phyloP scores from a whole-genome alignment of 2,888 invertebrate genomes.

The Heliconius cydno region DNA sequence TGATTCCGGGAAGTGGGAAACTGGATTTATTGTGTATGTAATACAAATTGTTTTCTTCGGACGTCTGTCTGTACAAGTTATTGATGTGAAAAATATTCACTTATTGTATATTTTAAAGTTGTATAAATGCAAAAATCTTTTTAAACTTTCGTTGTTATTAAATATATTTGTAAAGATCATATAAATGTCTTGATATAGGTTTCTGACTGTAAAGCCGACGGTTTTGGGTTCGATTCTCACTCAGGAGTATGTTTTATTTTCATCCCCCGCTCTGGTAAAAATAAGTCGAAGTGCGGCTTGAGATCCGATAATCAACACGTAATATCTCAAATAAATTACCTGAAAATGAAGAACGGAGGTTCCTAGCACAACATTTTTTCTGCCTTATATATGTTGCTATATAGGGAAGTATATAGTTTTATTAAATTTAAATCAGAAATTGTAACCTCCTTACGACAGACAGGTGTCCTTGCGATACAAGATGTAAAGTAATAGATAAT shows the following conservation, averaged over 20 bases:
- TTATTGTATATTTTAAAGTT: neutral
- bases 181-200: too few species aligned
- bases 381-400: neutral
- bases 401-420: neutral
- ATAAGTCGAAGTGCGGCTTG: neutral
- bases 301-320: neutral
- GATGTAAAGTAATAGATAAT: neutral
- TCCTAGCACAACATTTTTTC: neutral
- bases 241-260: too few species aligned
- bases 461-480: neutral
- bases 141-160: neutral
- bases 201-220: too few species aligned
- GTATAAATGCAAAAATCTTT: neutral
- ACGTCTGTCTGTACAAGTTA: neutral
- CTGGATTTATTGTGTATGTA: constrained; percentile 9
- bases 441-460: neutral
- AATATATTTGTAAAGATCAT: too few species aligned
- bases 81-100: neutral
- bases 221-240: too few species aligned
- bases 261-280: too few species aligned
- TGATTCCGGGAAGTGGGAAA: constrained; percentile 23
- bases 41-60: constrained; percentile 9
- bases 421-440: neutral
- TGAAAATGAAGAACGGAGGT: too few species aligned
- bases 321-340: neutral